Conservation (phyloP, 2,113 vertebrate genomes). For the Forbesichthys papilliferus region DNA sequence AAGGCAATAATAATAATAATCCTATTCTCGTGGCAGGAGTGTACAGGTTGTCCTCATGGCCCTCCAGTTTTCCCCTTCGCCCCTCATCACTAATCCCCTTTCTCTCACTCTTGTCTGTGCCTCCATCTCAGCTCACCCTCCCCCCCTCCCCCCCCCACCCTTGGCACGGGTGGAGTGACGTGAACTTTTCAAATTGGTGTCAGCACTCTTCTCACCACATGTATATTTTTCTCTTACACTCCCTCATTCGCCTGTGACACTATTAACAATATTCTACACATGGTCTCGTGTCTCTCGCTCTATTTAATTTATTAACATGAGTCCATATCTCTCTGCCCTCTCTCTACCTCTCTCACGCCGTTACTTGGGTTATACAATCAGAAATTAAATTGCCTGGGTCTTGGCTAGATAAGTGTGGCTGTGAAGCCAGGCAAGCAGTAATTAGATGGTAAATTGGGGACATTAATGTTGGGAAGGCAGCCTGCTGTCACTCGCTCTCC, state of each 20-base stretch:
- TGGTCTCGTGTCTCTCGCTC: conserved; percentile 56
- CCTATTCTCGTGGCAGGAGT: conserved; percentile 20
- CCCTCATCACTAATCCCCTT: conserved; percentile 62
- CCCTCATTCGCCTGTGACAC: conserved; percentile 56
- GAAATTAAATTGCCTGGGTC: conserved; percentile 78
- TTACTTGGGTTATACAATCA: conserved; percentile 70
- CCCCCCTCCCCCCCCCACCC: conserved; percentile 12
- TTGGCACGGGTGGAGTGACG: conserved; percentile 65
- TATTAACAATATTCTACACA: conserved; percentile 67
- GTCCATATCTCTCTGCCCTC: conserved; percentile 51
- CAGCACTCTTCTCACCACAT: conserved; percentile 62
- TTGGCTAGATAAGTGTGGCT: conserved; percentile 76
- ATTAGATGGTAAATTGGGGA: conserved; percentile 78
- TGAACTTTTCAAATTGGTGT: conserved; percentile 78
- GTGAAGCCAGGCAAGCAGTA: conserved; percentile 71
- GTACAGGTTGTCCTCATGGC: conserved; percentile 46
- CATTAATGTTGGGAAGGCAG: conserved; percentile 67
- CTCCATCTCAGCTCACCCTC: conserved; percentile 42
- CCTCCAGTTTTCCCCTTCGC: conserved; percentile 43
- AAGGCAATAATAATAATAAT: conserved; percentile 45
- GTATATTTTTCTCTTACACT: conserved; percentile 43
- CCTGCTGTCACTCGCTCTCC: conserved; percentile 67
- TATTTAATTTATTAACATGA: conserved; percentile 37
- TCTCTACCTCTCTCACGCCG: conserved; percentile 67
- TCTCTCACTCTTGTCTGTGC: conserved; percentile 41